phyloP scores from a whole-genome alignment of 2,797 vertebrate species.

The Artibeus lituratus region DNA sequence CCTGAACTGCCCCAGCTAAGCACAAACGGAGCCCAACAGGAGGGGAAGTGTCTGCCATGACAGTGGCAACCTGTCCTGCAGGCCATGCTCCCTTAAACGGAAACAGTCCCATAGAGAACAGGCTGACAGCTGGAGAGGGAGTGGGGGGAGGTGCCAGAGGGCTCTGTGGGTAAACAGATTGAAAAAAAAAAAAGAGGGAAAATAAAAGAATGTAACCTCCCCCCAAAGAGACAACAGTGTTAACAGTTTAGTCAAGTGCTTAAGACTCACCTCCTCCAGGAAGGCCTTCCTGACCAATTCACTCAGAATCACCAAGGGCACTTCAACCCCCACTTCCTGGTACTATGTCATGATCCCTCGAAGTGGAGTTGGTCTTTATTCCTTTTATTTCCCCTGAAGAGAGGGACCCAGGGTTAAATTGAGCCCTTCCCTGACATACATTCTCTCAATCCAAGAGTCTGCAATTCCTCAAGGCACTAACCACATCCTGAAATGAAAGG shows the following conservation, averaged over 20 bases:
- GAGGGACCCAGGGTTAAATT: not conserved
- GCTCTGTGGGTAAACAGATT: not conserved
- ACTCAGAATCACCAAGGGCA: constrained; percentile 2
- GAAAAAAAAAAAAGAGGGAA: not conserved
- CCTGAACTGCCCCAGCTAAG: not conserved
- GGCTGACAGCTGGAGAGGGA: not conserved
- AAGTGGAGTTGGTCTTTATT: not conserved
- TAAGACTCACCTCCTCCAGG: constrained; percentile 41
- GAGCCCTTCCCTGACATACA: not conserved
- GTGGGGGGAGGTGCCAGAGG: not conserved
- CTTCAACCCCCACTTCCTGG: not conserved
- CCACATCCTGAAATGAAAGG: constrained; percentile 68
- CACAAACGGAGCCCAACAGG: not conserved
- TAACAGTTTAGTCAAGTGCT: not conserved
- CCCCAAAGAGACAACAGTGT: not conserved
- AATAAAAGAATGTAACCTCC: not conserved
- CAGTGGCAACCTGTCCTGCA: not conserved
- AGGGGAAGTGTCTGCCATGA: not conserved
- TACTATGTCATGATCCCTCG: not conserved
- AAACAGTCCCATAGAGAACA: not conserved
- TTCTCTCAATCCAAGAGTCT: not conserved
- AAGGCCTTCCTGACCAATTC: not conserved
- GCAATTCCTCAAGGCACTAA: constrained; percentile 49
- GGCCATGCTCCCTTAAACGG: not conserved
- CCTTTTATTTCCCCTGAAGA: not conserved